Conservation (phyloP, 2,797 vertebrate species). For the Buphagus erythrorhynchus region DNA sequence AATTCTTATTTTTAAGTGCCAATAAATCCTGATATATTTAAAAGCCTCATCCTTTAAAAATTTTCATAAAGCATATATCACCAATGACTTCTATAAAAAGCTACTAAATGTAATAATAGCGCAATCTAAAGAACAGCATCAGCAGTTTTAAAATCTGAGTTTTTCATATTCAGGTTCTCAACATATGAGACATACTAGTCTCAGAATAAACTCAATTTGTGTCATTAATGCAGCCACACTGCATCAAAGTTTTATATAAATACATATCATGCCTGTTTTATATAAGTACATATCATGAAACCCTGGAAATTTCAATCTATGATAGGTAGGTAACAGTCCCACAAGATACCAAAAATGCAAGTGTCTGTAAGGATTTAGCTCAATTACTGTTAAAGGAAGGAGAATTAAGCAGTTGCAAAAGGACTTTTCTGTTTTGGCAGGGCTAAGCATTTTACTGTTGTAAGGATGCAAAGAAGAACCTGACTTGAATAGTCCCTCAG, state of each 20-base stretch:
- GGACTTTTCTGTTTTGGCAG: neutral
- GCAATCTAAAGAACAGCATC: neutral
- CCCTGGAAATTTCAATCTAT: neutral
- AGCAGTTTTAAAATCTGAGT: neutral
- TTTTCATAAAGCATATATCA: neutral
- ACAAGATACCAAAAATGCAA: constrained; percentile 40
- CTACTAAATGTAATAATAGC: neutral
- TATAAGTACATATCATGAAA: neutral
- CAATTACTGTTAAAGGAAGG: neutral
- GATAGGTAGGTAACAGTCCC: neutral
- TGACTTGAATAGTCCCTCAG: neutral
- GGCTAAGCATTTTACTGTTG: neutral
- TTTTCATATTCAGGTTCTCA: neutral
- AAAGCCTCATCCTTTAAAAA: neutral
- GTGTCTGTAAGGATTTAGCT: constrained; percentile 21
- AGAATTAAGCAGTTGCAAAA: constrained; percentile 14
- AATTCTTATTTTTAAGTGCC: constrained; percentile 32
- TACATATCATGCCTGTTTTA: neutral
- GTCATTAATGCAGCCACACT: neutral
- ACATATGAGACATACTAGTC: neutral
- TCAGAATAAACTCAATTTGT: neutral
- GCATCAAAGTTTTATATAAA: neutral
- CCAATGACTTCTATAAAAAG: neutral
- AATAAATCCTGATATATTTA: constrained; percentile 28
- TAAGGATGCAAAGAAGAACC: neutral